Evolutionary conservation across 2,113 vertebrate species (phyloP).

Genomic region (Larimichthys polyactis): DNA sequence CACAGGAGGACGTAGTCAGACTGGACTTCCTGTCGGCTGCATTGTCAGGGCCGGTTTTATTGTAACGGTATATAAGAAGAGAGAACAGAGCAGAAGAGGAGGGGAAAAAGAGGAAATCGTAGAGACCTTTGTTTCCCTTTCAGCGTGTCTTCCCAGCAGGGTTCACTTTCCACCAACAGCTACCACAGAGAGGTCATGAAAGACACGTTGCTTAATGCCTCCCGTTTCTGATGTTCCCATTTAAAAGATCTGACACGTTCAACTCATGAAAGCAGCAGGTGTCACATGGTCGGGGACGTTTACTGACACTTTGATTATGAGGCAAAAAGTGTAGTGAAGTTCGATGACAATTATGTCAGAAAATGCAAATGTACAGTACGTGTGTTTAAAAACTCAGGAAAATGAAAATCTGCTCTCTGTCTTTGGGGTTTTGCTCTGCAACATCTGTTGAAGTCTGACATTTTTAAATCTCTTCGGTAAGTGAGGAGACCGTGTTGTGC

Average conservation of each 20-base stretch:
- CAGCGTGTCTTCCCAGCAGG: conserved; percentile 25
- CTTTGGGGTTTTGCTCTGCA: no score
- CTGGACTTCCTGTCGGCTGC: conserved; percentile 22
- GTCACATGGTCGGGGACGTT: background rate
- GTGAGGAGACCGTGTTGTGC: no score
- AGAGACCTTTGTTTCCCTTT: conserved; percentile 50
- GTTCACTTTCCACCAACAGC: conserved; percentile 23
- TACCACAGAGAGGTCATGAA: conserved; percentile 38
- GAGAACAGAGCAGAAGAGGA: conserved; percentile 17
- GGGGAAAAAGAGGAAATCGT: background rate
- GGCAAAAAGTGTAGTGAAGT: background rate
- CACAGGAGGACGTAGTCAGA: conserved; percentile 32
- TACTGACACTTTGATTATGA: conserved; percentile 15
- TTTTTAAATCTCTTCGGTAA: no score
- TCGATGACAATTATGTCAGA: background rate
- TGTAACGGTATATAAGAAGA: conserved; percentile 27
- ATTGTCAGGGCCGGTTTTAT: conserved; percentile 34
- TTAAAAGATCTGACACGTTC: conserved; percentile 25
- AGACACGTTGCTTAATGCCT: conserved; percentile 13
- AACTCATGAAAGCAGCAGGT: conserved; percentile 34
- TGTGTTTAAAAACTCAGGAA: background rate
- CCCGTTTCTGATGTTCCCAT: conserved; percentile 17
- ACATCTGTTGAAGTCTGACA: no score
- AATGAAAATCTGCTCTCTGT: background rate
- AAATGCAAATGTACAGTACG: background rate